Percentiles rank a stretch among this genome's conserved stretches.
Evolutionary conservation across 2,797 vertebrate genomes (phyloP).

Genomic region (Catharus ustulatus): DNA sequence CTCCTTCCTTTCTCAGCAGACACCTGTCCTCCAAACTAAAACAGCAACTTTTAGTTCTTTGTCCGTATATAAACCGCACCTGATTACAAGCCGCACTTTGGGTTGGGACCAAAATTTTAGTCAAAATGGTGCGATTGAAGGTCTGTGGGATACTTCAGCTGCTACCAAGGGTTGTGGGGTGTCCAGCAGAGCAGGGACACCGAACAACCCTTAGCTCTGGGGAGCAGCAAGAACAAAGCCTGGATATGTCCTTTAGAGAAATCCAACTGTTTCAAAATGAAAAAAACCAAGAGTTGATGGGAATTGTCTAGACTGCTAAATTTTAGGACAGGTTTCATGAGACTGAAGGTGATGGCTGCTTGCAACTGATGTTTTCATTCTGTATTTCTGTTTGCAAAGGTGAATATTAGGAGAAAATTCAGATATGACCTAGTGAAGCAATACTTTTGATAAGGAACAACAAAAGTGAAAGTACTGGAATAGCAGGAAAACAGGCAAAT

Average conservation of each 20-base stretch:
- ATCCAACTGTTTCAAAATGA: not conserved
- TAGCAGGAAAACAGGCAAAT: not conserved
- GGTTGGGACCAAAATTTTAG: no score
- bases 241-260: not conserved
- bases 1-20: no score
- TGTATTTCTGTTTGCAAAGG: not conserved
- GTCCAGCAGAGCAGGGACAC: not conserved
- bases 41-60: no score
- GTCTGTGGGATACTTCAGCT: not conserved
- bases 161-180: not conserved
- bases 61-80: no score
- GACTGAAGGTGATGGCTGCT: not conserved
- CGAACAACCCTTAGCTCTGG: rapidly evolving
- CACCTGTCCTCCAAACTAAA: no score
- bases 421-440: not conserved
- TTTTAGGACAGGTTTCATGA: not conserved
- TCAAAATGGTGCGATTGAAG: no score
- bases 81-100: no score
- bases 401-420: not conserved
- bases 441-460: not conserved
- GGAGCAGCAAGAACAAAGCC: not conserved
- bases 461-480: not conserved
- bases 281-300: not conserved
- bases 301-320: not conserved
- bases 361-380: not conserved